Base-by-base conservation (phyloP, 2,888 invertebrate genomes). In the Empis livida region DNA sequence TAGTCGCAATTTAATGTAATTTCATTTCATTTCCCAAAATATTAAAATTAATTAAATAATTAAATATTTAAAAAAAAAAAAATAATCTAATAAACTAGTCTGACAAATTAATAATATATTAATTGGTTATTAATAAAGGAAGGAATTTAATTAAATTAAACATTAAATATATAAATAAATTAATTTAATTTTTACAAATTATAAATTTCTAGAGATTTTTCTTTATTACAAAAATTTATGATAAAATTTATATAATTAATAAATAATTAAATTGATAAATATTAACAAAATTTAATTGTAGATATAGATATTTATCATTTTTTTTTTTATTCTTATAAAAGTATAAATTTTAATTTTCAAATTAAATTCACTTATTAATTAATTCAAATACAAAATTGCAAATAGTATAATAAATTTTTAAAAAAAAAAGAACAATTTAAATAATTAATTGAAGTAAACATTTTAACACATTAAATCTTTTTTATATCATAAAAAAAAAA, bases 71-170 rank as follows among this genome's bases (percentile, higher is more conserved):
- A 31, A 17, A 27, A 38, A 40, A 23, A 43, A 23, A 23, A 30
- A 23, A 17, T 16, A 43, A 42, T 20, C 20, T 27, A 27, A 27
- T 27, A 27, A 27, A 27, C 4, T 27, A 27, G 23, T 27, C 23
- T 27, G 9, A 27, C 23, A 27, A 30, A 30, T 15, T 35, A 35
- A 32, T 17, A 11, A 11, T 6, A n/a, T 5, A 51, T 53, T 52
- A 56, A 56, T 56, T 56, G 56, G 56, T 56, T 56, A 56, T 55
- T 56, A 56, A 56, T 56, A 49, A 42, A 51, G 55, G 54, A 55
- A 54, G 53, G 54, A 50, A 27, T 43, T 44, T 37, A 39, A 43
- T 44, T 46, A 14, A 45, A 47, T 35, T 14, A 23, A 41, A 23
- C n/a, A n/a, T n/a, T n/a, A n/a, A n/a, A 10, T 20, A 40, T 13